These are phyloP conservation scores for Ariopsis seemanni DNA, from an alignment of 2,113 vertebrate genomes.

Conservation along the genomic window DNA sequence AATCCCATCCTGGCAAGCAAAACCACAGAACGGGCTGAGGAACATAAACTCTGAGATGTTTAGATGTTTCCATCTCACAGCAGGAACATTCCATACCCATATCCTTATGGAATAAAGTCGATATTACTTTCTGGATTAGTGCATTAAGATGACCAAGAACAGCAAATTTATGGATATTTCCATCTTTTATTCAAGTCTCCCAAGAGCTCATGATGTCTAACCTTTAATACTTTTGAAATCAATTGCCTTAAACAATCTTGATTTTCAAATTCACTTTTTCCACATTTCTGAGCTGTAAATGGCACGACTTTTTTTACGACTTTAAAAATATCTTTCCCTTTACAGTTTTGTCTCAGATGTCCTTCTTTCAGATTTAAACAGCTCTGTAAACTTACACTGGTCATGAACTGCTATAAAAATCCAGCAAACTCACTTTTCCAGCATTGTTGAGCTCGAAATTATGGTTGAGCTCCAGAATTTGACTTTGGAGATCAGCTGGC, in stretches of 20 bases:
- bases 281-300: background rate
- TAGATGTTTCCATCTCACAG: slow-evolving; percentile 12
- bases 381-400: background rate
- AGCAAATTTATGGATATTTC: background rate
- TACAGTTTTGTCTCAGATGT: background rate
- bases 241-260: background rate
- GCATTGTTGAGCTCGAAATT: background rate
- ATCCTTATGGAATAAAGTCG: background rate
- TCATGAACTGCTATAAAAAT: background rate
- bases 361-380: background rate
- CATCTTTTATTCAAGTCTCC: background rate
- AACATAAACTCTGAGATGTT: slow-evolving; percentile 21
- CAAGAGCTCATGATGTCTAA: background rate
- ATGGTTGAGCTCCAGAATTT: background rate
- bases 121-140: background rate
- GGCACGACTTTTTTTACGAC: background rate
- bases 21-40: background rate
- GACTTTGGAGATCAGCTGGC: background rate
- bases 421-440: background rate
- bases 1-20: slow-evolving; percentile 60
- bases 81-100: background rate
- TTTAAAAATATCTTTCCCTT: background rate
- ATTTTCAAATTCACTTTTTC: background rate
- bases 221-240: background rate
- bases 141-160: background rate